phyloP scores from a whole-genome alignment of 2,113 vertebrate species.

The Pycnonotus jocosus region DNA sequence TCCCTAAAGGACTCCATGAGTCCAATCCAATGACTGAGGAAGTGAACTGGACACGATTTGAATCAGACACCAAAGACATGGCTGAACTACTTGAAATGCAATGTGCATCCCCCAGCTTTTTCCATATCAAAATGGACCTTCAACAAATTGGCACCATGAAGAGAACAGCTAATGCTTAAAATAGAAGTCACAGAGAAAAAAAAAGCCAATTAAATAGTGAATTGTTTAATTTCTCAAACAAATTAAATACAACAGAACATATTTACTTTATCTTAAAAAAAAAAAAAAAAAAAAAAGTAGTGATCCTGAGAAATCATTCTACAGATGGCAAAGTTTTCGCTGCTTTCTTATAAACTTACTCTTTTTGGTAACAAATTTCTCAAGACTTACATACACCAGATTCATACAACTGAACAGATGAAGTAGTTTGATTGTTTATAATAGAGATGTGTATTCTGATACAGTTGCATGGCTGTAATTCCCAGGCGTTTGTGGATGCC shows the following conservation, averaged over 20 bases:
- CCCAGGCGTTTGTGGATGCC: neutral
- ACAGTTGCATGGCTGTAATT: neutral
- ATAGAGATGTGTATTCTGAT: neutral
- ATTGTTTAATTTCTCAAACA: constrained; percentile 16
- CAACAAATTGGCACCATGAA: neutral
- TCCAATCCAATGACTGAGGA: neutral
- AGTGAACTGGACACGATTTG: neutral
- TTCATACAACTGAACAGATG: neutral
- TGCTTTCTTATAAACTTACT: neutral
- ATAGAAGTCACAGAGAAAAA: neutral
- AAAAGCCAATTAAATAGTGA: neutral
- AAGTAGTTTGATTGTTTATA: neutral
- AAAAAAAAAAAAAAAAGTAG: neutral
- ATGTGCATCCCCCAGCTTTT: neutral
- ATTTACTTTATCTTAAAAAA: neutral
- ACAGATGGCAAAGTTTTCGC: neutral
- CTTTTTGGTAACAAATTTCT: neutral
- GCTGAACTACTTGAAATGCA: neutral
- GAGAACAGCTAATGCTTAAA: neutral
- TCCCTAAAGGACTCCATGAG: neutral
- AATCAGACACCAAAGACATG: neutral
- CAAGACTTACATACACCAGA: neutral
- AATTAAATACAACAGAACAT: neutral
- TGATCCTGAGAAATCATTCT: constrained; percentile 24
- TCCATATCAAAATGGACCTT: neutral